Conservation (phyloP, 2,113 vertebrate species). For the Rhipidura dahli region DNA sequence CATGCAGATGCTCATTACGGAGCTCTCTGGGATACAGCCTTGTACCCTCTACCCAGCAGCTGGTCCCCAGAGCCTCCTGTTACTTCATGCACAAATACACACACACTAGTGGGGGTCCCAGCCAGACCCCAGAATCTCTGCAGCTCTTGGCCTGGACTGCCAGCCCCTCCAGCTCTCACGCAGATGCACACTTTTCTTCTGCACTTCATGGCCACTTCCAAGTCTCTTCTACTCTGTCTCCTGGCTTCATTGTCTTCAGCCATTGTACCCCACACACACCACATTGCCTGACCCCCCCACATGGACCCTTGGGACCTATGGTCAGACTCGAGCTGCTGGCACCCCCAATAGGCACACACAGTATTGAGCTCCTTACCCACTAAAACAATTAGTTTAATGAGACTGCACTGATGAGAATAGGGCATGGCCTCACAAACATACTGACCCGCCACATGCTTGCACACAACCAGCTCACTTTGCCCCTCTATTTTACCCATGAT, state of each 20-base stretch:
- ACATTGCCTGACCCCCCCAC: not conserved
- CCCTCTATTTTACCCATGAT: not conserved
- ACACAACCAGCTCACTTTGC: not conserved
- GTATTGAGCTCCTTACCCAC: not conserved
- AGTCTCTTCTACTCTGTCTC: too few relatives aligned
- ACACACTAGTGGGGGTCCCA: rapidly evolving
- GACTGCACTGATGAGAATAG: not conserved
- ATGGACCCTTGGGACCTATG: rapidly evolving
- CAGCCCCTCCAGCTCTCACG: not conserved
- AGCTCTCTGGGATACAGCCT: not conserved
- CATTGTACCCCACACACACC: rapidly evolving
- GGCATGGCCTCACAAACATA: not conserved
- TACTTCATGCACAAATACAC: not conserved
- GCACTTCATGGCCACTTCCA: not conserved
- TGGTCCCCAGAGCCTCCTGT: not conserved
- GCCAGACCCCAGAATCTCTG: not conserved
- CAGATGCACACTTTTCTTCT: rapidly evolving
- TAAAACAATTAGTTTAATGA: not conserved
- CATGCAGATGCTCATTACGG: rapidly evolving
- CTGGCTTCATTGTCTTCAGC: not conserved
- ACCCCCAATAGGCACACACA: rapidly evolving
- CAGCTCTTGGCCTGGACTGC: not conserved
- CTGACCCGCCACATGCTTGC: not conserved
- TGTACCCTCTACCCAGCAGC: not conserved
- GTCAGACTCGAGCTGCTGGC: not conserved